Percentiles rank a stretch among this genome's conserved stretches.
Evolutionary conservation across 2,888 invertebrate genomes (phyloP).

Genomic region (Dermolepida albohirtum): DNA sequence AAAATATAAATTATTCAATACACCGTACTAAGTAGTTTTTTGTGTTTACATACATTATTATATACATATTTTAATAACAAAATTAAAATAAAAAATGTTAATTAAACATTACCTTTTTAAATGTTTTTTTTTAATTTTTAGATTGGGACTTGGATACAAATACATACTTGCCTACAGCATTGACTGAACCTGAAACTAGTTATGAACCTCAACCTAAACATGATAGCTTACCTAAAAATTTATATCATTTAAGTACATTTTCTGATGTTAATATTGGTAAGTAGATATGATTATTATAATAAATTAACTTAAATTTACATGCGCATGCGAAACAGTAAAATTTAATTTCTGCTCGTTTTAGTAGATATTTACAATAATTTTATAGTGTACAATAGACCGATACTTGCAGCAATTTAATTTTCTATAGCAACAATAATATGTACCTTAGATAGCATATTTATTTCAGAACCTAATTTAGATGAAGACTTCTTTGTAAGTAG

Average conservation of each 20-base stretch:
- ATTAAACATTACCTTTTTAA: background rate
- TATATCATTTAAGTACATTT: slow-evolving; percentile 53
- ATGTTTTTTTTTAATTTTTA: slow-evolving; percentile 49
- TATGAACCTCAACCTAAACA: slow-evolving; percentile 19
- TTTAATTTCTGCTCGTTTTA: too few relatives aligned
- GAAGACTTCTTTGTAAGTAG: slow-evolving; percentile 82
- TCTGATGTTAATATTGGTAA: slow-evolving; percentile 55
- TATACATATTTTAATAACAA: too few relatives aligned
- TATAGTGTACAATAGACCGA: too few relatives aligned
- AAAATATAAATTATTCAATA: too few relatives aligned
- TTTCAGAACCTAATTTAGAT: slow-evolving; percentile 67
- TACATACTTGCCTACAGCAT: slow-evolving; percentile 51
- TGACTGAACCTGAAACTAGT: slow-evolving; percentile 34
- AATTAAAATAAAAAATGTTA: too few relatives aligned
- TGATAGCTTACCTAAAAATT: slow-evolving; percentile 51
- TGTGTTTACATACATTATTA: too few relatives aligned
- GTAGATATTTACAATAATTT: too few relatives aligned
- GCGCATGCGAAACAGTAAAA: too few relatives aligned
- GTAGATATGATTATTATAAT: slow-evolving; percentile 11
- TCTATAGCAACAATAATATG: too few relatives aligned
- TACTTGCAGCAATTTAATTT: too few relatives aligned
- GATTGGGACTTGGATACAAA: slow-evolving; percentile 65
- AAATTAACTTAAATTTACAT: too few relatives aligned
- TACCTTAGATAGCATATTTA: slow-evolving; percentile 9
- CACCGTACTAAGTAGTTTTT: too few relatives aligned